Conservation (phyloP, 2,888 invertebrate species). For the Apeira syringaria region DNA sequence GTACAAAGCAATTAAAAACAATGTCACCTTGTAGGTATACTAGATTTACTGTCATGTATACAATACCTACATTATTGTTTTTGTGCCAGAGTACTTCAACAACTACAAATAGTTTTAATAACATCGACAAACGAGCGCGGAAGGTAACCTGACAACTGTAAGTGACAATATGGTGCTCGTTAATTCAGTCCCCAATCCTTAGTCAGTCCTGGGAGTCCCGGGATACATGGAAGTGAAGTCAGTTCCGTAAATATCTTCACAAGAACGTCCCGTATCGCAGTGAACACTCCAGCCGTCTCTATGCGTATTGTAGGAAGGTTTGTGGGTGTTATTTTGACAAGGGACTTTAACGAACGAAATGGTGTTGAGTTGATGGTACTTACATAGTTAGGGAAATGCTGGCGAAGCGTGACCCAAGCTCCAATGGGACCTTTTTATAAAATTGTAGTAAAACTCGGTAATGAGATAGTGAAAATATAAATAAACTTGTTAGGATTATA, state of each 20-base stretch:
- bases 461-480: constrained; percentile 19
- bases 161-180: constrained; percentile 33
- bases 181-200: constrained; percentile 29
- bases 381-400: constrained; percentile 21
- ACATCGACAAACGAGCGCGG: background rate
- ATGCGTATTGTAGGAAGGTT: background rate
- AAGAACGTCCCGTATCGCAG: constrained; percentile 5
- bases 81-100: background rate
- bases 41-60: no score
- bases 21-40: no score
- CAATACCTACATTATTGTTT: background rate
- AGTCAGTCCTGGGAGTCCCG: constrained; percentile 23
- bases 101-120: constrained; percentile 6
- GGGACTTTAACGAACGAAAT: background rate
- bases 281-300: background rate
- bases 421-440: constrained; percentile 25
- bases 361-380: constrained; percentile 10
- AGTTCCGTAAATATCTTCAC: constrained; percentile 10
- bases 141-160: constrained; percentile 18
- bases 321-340: background rate
- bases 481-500: no score
- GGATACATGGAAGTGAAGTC: constrained; percentile 22
- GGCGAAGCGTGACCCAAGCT: constrained; percentile 19
- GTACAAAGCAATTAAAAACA: no score
- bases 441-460: constrained; percentile 24